A percentile compares a stretch with the other conserved stretches of the same genome.
Evolutionary conservation across 2,888 invertebrate species (phyloP).

Genomic region (Cantharis rustica): DNA sequence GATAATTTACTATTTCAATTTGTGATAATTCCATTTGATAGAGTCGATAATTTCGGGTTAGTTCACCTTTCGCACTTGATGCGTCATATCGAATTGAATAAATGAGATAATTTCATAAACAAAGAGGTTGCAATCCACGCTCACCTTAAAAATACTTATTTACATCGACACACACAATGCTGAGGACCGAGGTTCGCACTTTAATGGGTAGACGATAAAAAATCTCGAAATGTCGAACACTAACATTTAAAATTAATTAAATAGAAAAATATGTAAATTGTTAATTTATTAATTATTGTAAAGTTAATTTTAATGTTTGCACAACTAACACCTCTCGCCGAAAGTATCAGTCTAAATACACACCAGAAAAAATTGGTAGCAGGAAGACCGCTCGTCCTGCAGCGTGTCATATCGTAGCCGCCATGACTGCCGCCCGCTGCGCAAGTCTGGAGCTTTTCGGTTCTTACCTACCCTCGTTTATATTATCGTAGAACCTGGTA

Average conservation of each 20-base stretch:
- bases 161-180: neutral
- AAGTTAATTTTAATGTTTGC: neutral
- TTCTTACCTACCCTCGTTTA: conserved; percentile 30
- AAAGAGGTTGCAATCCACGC: neutral
- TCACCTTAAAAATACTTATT: neutral
- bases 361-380: conserved; percentile 24
- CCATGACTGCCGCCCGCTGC: conserved; percentile 61
- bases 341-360: conserved; percentile 20
- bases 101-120: neutral
- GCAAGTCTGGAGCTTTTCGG: conserved; percentile 61
- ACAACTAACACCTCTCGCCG: neutral
- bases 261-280: neutral
- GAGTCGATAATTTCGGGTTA: neutral
- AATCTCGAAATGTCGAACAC: conserved; percentile 19
- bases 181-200: neutral
- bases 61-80: neutral
- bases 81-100: neutral
- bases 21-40: neutral
- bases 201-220: neutral
- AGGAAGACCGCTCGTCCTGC: conserved; percentile 56
- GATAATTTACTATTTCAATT: neutral
- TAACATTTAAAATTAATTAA: conserved; percentile 20
- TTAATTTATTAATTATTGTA: neutral
- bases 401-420: conserved; percentile 62
- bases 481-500: conserved; percentile 34